Percentiles rank a stretch among this genome's conserved stretches.
These are phyloP conservation scores for Hemaris fuciformis DNA, from an alignment of 2,888 invertebrate species.

Conservation along the genomic window DNA sequence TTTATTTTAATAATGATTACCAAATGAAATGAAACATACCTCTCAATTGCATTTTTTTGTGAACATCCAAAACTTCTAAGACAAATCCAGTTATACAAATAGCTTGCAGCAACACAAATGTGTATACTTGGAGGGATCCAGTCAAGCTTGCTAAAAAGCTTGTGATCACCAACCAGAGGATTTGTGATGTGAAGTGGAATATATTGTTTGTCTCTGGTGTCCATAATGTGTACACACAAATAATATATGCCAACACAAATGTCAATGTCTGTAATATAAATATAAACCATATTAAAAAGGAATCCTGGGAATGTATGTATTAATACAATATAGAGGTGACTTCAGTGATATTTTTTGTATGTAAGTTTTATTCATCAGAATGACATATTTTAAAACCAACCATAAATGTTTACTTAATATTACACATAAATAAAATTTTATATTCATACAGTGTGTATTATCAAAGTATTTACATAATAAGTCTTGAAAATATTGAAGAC, in stretches of 20 bases:
- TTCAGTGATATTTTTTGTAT: too few species aligned
- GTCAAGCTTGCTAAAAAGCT: constrained; percentile 88
- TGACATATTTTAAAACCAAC: too few species aligned
- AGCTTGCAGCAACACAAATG: constrained; percentile 85
- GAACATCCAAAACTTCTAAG: constrained; percentile 81
- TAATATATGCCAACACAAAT: constrained; percentile 85
- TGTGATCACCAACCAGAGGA: constrained; percentile 88
- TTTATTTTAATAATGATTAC: background rate
- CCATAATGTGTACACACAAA: constrained; percentile 88
- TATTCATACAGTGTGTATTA: too few species aligned
- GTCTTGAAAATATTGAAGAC: too few species aligned
- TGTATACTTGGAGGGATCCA: constrained; percentile 88
- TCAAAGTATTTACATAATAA: too few species aligned
- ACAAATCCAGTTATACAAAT: constrained; percentile 85
- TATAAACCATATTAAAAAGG: background rate
- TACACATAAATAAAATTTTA: too few species aligned
- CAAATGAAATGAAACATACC: constrained; percentile 47
- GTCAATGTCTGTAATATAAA: constrained; percentile 83
- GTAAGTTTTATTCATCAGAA: too few species aligned
- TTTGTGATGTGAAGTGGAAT: constrained; percentile 86
- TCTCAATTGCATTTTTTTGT: constrained; percentile 71
- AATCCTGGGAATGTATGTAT: too few species aligned
- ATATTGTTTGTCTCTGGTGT: constrained; percentile 84
- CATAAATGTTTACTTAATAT: too few species aligned
- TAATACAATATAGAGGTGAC: too few species aligned